Percentiles rank a stretch among this genome's conserved stretches.
Conservation (phyloP, 1,140 invertebrate species). For the Tyrophagus putrescentiae region DNA sequence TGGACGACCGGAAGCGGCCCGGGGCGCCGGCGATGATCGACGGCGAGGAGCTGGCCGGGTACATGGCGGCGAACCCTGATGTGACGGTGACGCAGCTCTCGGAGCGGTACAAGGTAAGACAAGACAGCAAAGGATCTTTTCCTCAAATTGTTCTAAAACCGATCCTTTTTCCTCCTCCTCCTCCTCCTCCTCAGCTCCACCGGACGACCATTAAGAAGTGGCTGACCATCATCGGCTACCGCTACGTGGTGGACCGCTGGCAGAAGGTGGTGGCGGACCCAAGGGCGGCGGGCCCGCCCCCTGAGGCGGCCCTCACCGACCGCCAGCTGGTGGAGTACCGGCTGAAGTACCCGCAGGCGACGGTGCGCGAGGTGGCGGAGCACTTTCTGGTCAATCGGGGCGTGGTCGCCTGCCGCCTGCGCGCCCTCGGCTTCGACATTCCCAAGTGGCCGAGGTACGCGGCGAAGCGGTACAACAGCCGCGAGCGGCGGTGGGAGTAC, state of each 20-base stretch:
- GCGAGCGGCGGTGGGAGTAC: too few species aligned
- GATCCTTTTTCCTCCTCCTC: too few species aligned
- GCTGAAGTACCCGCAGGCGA: not conserved
- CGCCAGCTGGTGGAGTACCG: not conserved
- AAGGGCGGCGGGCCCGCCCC: too few species aligned
- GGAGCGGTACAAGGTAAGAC: not conserved
- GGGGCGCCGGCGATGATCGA: not conserved
- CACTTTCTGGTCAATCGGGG: not conserved
- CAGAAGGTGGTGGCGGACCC: too few species aligned
- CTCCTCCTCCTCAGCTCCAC: too few species aligned
- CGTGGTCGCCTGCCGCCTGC: not conserved
- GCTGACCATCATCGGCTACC: too few species aligned
- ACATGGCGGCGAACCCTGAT: not conserved
- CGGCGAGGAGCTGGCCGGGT: not conserved
- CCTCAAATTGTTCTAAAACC: too few species aligned
- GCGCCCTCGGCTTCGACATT: not conserved
- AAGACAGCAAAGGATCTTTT: too few species aligned
- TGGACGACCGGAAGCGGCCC: not conserved
- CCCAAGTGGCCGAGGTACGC: constrained; percentile 8
- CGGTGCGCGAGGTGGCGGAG: not conserved
- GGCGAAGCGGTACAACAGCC: too few species aligned
- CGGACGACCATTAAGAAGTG: too few species aligned
- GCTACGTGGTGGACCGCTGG: too few species aligned
- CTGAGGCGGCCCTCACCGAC: not conserved
- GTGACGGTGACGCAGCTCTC: not conserved